Evolutionary conservation across 1,140 invertebrate species (phyloP), one percentile per base, ranked within the genome.

Genomic region (Zophobas morio): DNA sequence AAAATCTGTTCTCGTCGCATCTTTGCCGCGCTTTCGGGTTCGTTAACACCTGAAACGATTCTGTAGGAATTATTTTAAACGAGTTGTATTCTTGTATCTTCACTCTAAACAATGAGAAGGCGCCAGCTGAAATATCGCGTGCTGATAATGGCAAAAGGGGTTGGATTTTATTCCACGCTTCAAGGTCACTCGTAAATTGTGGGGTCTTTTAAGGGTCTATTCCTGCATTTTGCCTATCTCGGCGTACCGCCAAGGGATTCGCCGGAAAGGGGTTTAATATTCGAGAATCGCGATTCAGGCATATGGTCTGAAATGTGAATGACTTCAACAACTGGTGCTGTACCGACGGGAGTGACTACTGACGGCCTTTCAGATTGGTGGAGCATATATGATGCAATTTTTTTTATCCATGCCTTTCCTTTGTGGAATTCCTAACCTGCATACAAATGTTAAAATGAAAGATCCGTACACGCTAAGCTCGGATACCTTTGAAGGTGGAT

Each of bases 141-240:
- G 60, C 39, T 66, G 60, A 66, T 66, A 66, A 66, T 66, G 39
- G 60, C 39, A 66, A 60, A 66, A 66, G 33, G 60, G 60, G 60
- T 37, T 66, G 37, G 60, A 66, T 40, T 66, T 1, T 66, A 47
- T 66, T 3, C 36, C 34, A 8, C 32, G 1, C 37, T 51, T 66
- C 60, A 66, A 66, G 60, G 60, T 66, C 60, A 32, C 3, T 20
- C 37, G 20, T 66, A 37, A 63, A 63, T 66, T 39, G 60, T 40
- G 20, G 6, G 60, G 36, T 66, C 57, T 39, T 63, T 63, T 63
- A 63, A 32, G 57, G 39, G 5, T 5, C 6, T 1, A 37, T 60
- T 36, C 34, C 2, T 60, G 56, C 57, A 32, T 51, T 51, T 51
- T 51, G 49, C 49, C 49, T 51, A 51, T 51, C 49, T 51, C 57